These are phyloP conservation scores for Cephalopholis sonnerati DNA, from an alignment of 2,113 vertebrate species.

Conservation along the genomic window DNA sequence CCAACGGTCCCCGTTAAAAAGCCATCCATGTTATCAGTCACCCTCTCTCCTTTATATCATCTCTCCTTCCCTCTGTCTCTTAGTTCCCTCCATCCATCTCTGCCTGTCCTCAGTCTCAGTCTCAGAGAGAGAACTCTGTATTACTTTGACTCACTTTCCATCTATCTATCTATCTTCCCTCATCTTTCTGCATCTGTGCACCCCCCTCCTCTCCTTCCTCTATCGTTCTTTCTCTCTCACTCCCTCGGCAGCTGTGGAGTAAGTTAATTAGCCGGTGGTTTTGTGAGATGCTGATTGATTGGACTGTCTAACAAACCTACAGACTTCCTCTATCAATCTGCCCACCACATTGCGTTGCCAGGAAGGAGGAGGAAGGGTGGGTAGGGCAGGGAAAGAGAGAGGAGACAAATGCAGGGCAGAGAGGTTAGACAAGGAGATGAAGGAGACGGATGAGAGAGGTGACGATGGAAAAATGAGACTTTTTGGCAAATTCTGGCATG, in stretches of 20 bases:
- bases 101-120: constrained; percentile 56
- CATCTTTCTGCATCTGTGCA: constrained; percentile 70
- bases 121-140: constrained; percentile 55
- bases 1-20: constrained; percentile 77
- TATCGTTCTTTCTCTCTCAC: constrained; percentile 32
- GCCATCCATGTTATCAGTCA: constrained; percentile 81
- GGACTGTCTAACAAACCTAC: constrained; percentile 82
- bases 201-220: constrained; percentile 19
- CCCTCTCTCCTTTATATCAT: constrained; percentile 70
- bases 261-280: constrained; percentile 86
- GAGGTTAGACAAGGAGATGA: constrained; percentile 46
- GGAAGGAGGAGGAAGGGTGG: constrained; percentile 63
- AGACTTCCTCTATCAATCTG: constrained; percentile 85
- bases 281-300: constrained; percentile 87
- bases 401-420: constrained; percentile 55
- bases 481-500: constrained; percentile 15
- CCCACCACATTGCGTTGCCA: constrained; percentile 70
- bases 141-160: constrained; percentile 62
- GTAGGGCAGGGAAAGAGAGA: constrained; percentile 30
- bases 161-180: constrained; percentile 62
- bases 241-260: constrained; percentile 78
- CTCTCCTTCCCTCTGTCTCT: constrained; percentile 62
- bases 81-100: constrained; percentile 67
- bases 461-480: constrained; percentile 1
- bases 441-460: constrained; percentile 30